Evolutionary conservation across 1,140 invertebrate species (phyloP).

Genomic region (Gryllus bimaculatus): DNA sequence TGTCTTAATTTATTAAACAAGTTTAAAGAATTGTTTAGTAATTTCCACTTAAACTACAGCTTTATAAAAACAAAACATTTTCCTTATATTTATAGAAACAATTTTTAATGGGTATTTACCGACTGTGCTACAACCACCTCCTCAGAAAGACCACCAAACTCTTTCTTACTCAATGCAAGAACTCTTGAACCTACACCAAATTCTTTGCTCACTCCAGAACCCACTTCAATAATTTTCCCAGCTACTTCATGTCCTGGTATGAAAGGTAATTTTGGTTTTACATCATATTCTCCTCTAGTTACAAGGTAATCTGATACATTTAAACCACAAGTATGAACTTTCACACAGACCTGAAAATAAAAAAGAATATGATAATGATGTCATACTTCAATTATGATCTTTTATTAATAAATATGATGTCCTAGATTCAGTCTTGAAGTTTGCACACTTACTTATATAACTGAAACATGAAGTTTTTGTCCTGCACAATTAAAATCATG

Average conservation of each 20-base stretch:
- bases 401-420: too few relatives aligned
- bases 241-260: conserved; percentile 46
- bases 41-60: too few relatives aligned
- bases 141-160: conserved; percentile 43
- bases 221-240: conserved; percentile 39
- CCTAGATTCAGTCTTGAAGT: too few relatives aligned
- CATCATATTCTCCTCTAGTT: conserved; percentile 39
- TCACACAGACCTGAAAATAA: conserved; percentile 41
- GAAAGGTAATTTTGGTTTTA: conserved; percentile 38
- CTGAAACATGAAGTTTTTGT: too few relatives aligned
- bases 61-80: too few relatives aligned
- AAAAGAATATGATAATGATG: not conserved
- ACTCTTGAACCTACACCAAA: conserved; percentile 40
- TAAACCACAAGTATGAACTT: conserved; percentile 46
- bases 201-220: conserved; percentile 29
- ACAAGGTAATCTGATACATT: conserved; percentile 47
- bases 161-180: conserved; percentile 42
- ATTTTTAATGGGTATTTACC: conserved; percentile 30
- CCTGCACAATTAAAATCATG: too few relatives aligned
- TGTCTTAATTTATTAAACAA: too few relatives aligned
- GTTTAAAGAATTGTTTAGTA: too few relatives aligned
- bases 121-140: conserved; percentile 38
- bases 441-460: too few relatives aligned
- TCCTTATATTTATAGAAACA: too few relatives aligned
- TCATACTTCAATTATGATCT: too few relatives aligned